phyloP scores from a whole-genome alignment of 1,140 invertebrate genomes.

The Apis dorsata region DNA sequence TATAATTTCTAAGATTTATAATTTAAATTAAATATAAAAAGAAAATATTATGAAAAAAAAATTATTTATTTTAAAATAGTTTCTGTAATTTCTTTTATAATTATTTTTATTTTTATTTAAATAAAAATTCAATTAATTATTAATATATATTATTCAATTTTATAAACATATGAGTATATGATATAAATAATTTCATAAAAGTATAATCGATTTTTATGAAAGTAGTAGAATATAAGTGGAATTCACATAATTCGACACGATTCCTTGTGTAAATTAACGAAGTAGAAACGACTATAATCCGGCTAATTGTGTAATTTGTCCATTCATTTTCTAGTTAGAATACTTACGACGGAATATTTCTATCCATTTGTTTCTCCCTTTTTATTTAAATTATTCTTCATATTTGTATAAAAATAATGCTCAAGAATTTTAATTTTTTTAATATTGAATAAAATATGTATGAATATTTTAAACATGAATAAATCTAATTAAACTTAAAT shows the following conservation, averaged over 20 bases:
- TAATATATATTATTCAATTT: not conserved
- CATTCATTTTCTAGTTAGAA: slow-evolving; percentile 20
- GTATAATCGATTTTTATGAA: not conserved
- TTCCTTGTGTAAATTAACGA: slow-evolving; percentile 53
- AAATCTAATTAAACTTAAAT: not conserved
- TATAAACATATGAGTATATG: too few relatives aligned
- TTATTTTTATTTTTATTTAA: too few relatives aligned
- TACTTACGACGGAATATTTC: not conserved
- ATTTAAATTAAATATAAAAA: not conserved
- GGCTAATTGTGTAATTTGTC: slow-evolving; percentile 24
- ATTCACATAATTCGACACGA: slow-evolving; percentile 55
- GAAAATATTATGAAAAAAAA: not conserved
- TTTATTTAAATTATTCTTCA: not conserved
- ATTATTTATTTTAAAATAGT: not conserved
- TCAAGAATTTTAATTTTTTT: too few relatives aligned
- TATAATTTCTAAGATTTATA: not conserved
- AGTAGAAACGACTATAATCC: slow-evolving; percentile 53
- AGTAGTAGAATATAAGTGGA: slow-evolving; percentile 28
- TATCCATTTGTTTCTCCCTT: not conserved
- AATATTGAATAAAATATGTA: too few relatives aligned
- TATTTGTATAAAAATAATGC: not conserved
- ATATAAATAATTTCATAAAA: not conserved
- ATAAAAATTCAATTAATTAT: not conserved
- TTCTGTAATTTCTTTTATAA: not conserved
- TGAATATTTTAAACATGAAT: too few relatives aligned